phyloP scores from a whole-genome alignment of 2,888 invertebrate species.

The Archips crataeganus region DNA sequence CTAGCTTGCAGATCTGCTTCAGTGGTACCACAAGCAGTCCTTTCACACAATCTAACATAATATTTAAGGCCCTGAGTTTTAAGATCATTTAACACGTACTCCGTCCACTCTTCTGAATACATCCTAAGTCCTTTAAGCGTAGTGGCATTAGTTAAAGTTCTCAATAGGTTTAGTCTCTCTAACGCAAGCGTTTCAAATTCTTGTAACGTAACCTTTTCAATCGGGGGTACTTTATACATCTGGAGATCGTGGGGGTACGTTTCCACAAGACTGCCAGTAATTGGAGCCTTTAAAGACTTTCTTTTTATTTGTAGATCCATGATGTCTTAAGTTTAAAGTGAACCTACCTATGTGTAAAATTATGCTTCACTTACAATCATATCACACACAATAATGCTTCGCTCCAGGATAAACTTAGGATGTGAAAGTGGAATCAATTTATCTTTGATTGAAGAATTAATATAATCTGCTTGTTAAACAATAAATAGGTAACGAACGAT shows the following conservation, averaged over 20 bases:
- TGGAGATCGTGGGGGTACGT: conserved; percentile 91
- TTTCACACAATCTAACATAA: conserved; percentile 87
- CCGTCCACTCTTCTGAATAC: conserved; percentile 89
- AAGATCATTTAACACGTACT: conserved; percentile 87
- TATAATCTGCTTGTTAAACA: background rate
- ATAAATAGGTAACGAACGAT: no score
- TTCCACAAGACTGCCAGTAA: conserved; percentile 78
- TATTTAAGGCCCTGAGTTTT: conserved; percentile 89
- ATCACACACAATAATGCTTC: background rate
- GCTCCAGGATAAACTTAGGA: background rate
- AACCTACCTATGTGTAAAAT: background rate
- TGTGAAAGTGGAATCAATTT: background rate
- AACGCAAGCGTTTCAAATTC: conserved; percentile 96
- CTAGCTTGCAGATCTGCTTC: conserved; percentile 89
- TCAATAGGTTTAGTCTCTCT: conserved; percentile 92
- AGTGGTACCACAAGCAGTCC: conserved; percentile 80
- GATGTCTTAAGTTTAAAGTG: background rate
- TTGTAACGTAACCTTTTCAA: conserved; percentile 89
- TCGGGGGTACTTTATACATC: conserved; percentile 92
- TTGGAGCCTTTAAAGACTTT: conserved; percentile 67
- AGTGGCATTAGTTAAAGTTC: conserved; percentile 91
- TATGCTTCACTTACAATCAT: background rate
- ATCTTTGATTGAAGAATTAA: background rate
- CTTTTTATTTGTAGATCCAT: conserved; percentile 82
- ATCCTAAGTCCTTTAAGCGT: conserved; percentile 87